Conservation (phyloP, 2,113 vertebrate genomes). For the Tetrao urogallus region DNA sequence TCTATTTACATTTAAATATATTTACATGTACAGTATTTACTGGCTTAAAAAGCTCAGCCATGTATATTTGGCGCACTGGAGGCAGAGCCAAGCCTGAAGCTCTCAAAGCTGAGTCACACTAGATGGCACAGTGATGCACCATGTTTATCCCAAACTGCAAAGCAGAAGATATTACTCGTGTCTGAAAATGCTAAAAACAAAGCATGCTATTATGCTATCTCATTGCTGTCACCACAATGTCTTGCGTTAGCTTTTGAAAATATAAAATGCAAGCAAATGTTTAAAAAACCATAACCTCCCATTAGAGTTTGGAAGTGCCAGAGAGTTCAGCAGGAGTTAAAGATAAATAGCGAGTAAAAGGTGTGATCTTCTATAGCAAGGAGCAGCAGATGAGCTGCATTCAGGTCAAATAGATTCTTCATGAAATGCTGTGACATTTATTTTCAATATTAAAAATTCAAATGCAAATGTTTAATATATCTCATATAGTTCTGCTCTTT, state of each 20-base stretch:
- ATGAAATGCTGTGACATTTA: constrained; percentile 47
- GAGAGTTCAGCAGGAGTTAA: background rate
- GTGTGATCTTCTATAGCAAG: background rate
- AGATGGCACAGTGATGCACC: background rate
- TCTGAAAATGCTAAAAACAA: constrained; percentile 21
- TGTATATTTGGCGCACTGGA: background rate
- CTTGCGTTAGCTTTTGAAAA: constrained; percentile 32
- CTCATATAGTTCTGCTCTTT: background rate
- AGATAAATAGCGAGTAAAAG: background rate
- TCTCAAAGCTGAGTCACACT: constrained; percentile 29
- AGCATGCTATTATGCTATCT: background rate
- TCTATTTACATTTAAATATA: background rate
- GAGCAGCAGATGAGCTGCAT: background rate
- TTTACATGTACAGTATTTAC: background rate
- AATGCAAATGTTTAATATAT: constrained; percentile 42
- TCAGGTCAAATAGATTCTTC: constrained; percentile 1
- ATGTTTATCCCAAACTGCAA: background rate
- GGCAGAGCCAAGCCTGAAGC: constrained; percentile 29
- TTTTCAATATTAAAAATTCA: constrained; percentile 56
- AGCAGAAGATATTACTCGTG: constrained; percentile 8
- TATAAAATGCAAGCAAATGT: background rate
- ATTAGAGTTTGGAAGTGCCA: background rate
- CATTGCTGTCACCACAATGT: background rate
- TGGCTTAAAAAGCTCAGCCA: background rate
- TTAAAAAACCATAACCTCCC: background rate